phyloP scores from a whole-genome alignment of 1,140 invertebrate species.

The Campoletis sonorensis region DNA sequence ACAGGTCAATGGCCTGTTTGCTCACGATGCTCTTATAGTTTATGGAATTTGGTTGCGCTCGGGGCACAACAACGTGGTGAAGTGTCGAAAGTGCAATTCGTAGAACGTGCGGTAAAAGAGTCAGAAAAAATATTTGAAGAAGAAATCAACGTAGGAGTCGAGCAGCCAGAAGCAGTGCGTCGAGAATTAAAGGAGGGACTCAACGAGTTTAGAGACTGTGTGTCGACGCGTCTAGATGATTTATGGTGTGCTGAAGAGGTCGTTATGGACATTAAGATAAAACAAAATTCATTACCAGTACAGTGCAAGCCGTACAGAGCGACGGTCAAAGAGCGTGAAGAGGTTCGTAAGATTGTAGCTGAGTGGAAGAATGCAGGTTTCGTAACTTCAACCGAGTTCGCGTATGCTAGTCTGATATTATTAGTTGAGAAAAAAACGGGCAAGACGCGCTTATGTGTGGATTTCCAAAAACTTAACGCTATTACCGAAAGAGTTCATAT shows the following conservation, averaged over 20 bases:
- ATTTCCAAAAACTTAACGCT: not conserved
- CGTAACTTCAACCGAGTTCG: slow-evolving; percentile 12
- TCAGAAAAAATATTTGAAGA: not conserved
- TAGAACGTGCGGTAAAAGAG: not conserved
- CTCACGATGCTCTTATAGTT: too few species aligned
- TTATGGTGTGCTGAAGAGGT: slow-evolving; percentile 33
- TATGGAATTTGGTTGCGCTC: too few species aligned
- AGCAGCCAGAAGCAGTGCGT: slow-evolving; percentile 11
- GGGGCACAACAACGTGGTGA: too few species aligned
- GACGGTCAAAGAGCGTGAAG: slow-evolving; percentile 22
- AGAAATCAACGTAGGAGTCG: not conserved
- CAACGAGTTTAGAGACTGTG: slow-evolving; percentile 40
- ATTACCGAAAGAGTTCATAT: not conserved
- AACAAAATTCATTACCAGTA: not conserved
- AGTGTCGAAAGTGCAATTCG: not conserved
- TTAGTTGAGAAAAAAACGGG: not conserved
- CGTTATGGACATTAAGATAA: slow-evolving; percentile 41
- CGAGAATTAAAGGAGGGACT: slow-evolving; percentile 26
- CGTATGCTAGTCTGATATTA: not conserved
- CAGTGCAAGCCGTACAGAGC: slow-evolving; percentile 37
- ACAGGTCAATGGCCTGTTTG: too few species aligned
- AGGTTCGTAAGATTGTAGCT: slow-evolving; percentile 29
- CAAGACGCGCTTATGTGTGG: not conserved
- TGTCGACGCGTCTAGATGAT: slow-evolving; percentile 19
- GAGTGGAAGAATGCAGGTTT: slow-evolving; percentile 39